These are phyloP conservation scores for Eupeodes latifasciatus DNA, from an alignment of 2,888 invertebrate species.

Conservation along the genomic window DNA sequence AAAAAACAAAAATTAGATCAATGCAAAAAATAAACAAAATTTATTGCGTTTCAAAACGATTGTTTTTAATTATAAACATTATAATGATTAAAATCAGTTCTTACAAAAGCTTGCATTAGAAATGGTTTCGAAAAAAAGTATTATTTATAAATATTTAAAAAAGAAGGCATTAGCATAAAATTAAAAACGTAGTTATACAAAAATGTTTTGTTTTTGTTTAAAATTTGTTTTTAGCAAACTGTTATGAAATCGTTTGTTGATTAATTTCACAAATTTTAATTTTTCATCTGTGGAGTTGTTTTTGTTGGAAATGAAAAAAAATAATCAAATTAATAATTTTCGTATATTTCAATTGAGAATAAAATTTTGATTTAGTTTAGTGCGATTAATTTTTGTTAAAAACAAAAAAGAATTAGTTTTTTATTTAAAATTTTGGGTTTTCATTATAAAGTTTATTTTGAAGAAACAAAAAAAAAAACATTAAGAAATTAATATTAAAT, in stretches of 20 bases:
- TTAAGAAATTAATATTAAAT: slow-evolving; percentile 63
- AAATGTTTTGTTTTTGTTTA: slow-evolving; percentile 52
- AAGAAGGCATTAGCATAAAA: slow-evolving; percentile 65
- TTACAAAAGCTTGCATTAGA: slow-evolving; percentile 70
- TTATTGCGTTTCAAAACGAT: slow-evolving; percentile 55
- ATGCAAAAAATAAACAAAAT: slow-evolving; percentile 67
- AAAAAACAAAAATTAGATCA: slow-evolving; percentile 37
- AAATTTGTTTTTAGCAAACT: slow-evolving; percentile 51
- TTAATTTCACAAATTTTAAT: slow-evolving; percentile 8
- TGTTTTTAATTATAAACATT: slow-evolving; percentile 45
- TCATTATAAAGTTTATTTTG: slow-evolving; percentile 46
- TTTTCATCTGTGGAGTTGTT: slow-evolving; percentile 25
- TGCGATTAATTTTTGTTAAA: neutral
- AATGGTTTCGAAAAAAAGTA: slow-evolving; percentile 56
- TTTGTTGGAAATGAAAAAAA: slow-evolving; percentile 36
- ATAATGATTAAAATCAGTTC: slow-evolving; percentile 60
- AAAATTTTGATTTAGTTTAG: neutral
- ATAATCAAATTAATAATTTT: slow-evolving; percentile 41
- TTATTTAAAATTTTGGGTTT: neutral
- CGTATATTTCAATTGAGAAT: slow-evolving; percentile 10
- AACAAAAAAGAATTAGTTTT: neutral
- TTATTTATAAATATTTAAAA: neutral
- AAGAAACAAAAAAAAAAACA: slow-evolving; percentile 26
- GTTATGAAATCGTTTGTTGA: slow-evolving; percentile 58
- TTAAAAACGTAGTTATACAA: slow-evolving; percentile 48